Evolutionary conservation across 2,113 vertebrate species (phyloP), one percentile per base, ranked within the genome.

Genomic region (Panthera tigris): DNA sequence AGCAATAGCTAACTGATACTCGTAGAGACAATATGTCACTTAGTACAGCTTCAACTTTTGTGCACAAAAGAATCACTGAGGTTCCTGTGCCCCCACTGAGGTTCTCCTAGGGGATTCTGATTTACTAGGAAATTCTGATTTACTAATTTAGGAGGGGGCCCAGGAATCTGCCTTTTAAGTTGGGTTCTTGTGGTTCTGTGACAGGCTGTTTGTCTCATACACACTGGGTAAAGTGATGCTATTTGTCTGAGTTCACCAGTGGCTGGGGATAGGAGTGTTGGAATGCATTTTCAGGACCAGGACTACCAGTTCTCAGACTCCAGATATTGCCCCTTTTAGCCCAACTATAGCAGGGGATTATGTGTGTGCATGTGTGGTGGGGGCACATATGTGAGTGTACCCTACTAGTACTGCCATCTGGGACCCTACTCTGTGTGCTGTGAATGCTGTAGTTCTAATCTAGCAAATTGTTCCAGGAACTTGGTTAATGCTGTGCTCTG

Each of bases 401-500:
- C 69, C 96, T n/a, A 41, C 55, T 78, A 87, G 73, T 25, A 50
- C 5, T 33, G 50, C 0, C 3, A 78, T 89, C 96, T 4, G 0
- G 82, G 87, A 63, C 90, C 85, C 65, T 76, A 33, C 61, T 91
- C 85, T 87, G 71, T 16, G 0, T 18, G 66, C 90, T 85, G 66
- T 52, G 81, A 97, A 85, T 41, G 95, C 73, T 31, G 78, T 63
- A 48, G 91, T 41, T 83, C 89, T 96, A 94, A 97, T 92, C 89
- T 73, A 92, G 95, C 79, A 88, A 8, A 82, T 81, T 97, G 96
- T 97, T 98, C 68, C 21, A 33, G 96, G 80, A 93, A 71, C 63
- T 69, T 15, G 89, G 95, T 95, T 95, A 95, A 95, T 41, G 94
- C 94, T 1, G 92, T 74, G 91, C 96, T 95, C 29, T 3, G 93